Evolutionary conservation across 2,888 invertebrate genomes (phyloP).

Genomic region (Galerucella nymphaeae): DNA sequence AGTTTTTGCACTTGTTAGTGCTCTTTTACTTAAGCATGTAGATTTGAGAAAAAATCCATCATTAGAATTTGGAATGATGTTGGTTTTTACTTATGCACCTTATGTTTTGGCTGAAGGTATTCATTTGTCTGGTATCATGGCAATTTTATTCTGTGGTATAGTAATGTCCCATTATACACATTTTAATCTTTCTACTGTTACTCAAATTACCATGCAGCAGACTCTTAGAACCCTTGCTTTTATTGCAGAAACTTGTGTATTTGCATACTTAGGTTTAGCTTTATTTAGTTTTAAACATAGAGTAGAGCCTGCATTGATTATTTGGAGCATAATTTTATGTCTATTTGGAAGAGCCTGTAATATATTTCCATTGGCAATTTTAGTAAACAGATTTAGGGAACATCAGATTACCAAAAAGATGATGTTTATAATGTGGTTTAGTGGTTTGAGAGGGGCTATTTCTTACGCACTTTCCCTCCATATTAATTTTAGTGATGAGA

Average conservation of each 20-base stretch:
- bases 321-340: constrained; percentile 94
- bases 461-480: constrained; percentile 97
- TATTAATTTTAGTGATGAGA: constrained; percentile 93
- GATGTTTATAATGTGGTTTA: constrained; percentile 99
- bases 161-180: constrained; percentile 99
- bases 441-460: constrained; percentile 95
- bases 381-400: constrained; percentile 95
- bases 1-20: constrained; percentile 92
- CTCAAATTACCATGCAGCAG: constrained; percentile 99
- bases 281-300: constrained; percentile 95
- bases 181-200: constrained; percentile 96
- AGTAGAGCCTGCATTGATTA: constrained; percentile 89
- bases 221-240: constrained; percentile 97
- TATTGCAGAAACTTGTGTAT: constrained; percentile 98
- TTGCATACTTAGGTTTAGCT: constrained; percentile 96
- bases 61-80: constrained; percentile 97
- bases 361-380: constrained; percentile 92
- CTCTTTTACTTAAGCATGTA: constrained; percentile 92
- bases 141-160: constrained; percentile 97
- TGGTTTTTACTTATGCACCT: constrained; percentile 98
- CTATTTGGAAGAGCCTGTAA: constrained; percentile 95
- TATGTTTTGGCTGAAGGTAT: constrained; percentile 96
- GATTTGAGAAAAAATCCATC: constrained; percentile 98
- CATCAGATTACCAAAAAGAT: constrained; percentile 98
- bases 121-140: constrained; percentile 90